These are phyloP conservation scores for Odontomachus brunneus DNA, from an alignment of 1,140 invertebrate genomes.

Conservation along the genomic window DNA sequence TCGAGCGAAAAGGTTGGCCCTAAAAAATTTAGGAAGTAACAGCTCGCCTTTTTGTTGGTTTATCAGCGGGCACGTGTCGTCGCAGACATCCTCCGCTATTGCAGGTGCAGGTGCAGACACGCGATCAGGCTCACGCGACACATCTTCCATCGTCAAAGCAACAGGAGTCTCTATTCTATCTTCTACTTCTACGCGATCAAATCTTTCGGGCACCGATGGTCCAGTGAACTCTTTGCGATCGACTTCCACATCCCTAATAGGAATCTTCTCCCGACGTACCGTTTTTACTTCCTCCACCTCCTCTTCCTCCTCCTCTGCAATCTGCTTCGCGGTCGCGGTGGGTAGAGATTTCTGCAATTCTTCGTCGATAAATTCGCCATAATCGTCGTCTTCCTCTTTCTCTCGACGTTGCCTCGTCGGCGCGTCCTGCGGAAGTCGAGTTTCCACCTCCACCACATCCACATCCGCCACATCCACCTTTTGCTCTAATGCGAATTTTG, in stretches of 20 bases:
- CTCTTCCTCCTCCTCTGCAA: slow-evolving; percentile 23
- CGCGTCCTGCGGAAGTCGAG: neutral
- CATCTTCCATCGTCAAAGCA: neutral
- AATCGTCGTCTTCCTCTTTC: slow-evolving; percentile 14
- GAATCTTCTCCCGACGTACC: slow-evolving; percentile 15
- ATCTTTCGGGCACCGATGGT: slow-evolving; percentile 22
- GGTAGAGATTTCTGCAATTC: slow-evolving; percentile 18
- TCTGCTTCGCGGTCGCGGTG: slow-evolving; percentile 10
- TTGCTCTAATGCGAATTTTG: neutral
- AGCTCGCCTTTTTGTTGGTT: slow-evolving; percentile 41
- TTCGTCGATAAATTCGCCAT: slow-evolving; percentile 39
- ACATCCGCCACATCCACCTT: no score
- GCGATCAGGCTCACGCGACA: neutral
- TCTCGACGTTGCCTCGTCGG: neutral
- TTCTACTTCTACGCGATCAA: neutral
- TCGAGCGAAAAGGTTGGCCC: no score
- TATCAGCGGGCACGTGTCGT: slow-evolving; percentile 23
- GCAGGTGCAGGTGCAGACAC: neutral
- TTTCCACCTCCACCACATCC: no score
- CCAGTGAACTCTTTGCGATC: slow-evolving; percentile 21
- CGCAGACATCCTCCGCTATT: slow-evolving; percentile 13
- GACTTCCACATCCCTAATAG: neutral
- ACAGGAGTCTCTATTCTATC: neutral
- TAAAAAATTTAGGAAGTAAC: no score
- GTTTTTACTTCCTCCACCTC: slow-evolving; percentile 2